These are phyloP conservation scores for Manduca sexta DNA, from an alignment of 1,140 invertebrate genomes.

Conservation along the genomic window DNA sequence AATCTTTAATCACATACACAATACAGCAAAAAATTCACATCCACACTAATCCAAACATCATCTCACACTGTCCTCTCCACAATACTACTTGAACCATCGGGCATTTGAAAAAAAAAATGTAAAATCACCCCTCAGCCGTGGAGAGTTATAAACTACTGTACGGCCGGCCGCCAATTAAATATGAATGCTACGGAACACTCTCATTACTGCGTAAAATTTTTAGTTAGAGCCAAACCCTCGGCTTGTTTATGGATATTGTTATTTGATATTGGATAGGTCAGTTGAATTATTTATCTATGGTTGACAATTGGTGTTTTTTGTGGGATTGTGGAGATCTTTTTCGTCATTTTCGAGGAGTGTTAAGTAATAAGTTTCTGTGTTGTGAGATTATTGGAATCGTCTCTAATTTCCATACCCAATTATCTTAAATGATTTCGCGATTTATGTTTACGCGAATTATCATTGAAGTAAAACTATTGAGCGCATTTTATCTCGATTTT, in stretches of 20 bases:
- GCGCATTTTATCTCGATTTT: no score
- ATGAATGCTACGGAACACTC: conserved; percentile 57
- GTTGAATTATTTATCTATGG: conserved; percentile 14
- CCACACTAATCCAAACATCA: neutral
- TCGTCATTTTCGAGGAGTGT: no score
- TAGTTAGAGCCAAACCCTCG: conserved; percentile 31
- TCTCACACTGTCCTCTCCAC: conserved; percentile 52
- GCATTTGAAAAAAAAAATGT: conserved; percentile 62
- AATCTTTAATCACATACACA: no score
- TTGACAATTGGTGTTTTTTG: no score
- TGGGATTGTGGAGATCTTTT: no score
- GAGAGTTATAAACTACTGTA: conserved; percentile 52
- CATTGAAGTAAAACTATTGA: no score
- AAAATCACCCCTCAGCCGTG: conserved; percentile 50
- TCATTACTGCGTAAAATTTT: conserved; percentile 53
- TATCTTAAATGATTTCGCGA: no score
- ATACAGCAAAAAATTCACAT: conserved; percentile 5
- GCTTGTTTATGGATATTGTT: conserved; percentile 12
- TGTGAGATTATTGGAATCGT: no score
- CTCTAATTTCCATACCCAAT: no score
- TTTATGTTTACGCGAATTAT: no score
- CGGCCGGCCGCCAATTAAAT: conserved; percentile 60
- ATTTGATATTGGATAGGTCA: conserved; percentile 17
- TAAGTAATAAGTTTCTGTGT: no score
- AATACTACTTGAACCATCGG: conserved; percentile 62